These are phyloP conservation scores for Embiotoca jacksoni DNA, from an alignment of 2,113 vertebrate species.

Conservation along the genomic window DNA sequence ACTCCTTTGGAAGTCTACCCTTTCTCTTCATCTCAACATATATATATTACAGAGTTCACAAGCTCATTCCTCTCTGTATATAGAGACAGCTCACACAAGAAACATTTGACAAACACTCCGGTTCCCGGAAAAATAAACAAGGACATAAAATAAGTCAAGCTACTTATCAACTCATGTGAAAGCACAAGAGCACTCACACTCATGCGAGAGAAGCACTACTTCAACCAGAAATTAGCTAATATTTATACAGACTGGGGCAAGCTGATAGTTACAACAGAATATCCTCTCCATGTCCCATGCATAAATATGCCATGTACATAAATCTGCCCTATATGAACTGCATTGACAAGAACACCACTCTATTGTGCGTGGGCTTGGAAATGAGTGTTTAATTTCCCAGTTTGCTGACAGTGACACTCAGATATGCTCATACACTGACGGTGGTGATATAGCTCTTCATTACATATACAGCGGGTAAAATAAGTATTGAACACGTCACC, in stretches of 20 bases:
- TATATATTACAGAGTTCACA: too few relatives aligned
- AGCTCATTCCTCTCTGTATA: conserved; percentile 12
- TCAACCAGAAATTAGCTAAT: conserved; percentile 47
- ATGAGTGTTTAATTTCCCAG: conserved; percentile 47
- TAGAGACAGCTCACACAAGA: conserved; percentile 13
- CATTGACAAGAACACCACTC: conserved; percentile 29
- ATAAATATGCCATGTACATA: conserved; percentile 41
- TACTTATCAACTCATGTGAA: conserved; percentile 42
- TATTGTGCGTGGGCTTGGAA: conserved; percentile 45
- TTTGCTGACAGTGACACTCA: conserved; percentile 55
- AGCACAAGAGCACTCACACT: conserved; percentile 33
- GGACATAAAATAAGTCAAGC: conserved; percentile 32
- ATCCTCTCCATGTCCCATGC: conserved; percentile 26
- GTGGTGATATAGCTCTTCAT: conserved; percentile 59
- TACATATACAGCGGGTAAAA: conserved; percentile 40
- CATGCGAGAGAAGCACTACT: conserved; percentile 28
- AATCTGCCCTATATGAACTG: conserved; percentile 38
- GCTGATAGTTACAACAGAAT: conserved; percentile 11
- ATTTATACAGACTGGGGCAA: conserved; percentile 32
- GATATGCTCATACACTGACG: conserved; percentile 37
- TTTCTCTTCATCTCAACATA: conserved; percentile 5
- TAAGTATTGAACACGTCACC: neutral
- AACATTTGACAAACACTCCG: conserved; percentile 27
- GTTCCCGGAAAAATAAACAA: conserved; percentile 34
- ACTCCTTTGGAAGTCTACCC: neutral